Evolutionary conservation across 1,140 invertebrate species (phyloP).

Genomic region (Pygmarrhopalites habei): DNA sequence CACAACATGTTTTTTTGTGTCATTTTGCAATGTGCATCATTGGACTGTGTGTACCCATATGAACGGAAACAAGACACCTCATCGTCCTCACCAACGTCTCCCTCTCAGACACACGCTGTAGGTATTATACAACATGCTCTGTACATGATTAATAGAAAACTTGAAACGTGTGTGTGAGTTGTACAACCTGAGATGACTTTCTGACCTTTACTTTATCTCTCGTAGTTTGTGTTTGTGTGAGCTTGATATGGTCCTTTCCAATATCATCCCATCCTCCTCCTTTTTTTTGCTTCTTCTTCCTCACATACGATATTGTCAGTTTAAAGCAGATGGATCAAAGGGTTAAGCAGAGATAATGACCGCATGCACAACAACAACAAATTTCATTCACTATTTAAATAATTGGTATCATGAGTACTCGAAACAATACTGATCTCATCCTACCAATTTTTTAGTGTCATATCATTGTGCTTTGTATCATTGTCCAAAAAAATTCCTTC

Average conservation of each 20-base stretch:
- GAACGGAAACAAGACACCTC: not conserved
- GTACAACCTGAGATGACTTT: conserved; percentile 10
- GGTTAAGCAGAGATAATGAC: not conserved
- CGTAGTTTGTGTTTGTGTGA: not conserved
- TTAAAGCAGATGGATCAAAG: not conserved
- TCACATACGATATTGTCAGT: not conserved
- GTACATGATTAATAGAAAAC: not conserved
- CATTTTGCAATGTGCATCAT: no score
- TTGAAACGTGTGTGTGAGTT: conserved; percentile 1
- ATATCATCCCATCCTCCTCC: not conserved
- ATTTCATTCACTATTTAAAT: not conserved
- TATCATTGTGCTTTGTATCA: no score
- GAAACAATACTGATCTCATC: no score
- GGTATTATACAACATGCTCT: not conserved
- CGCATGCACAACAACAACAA: not conserved
- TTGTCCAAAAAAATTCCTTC: no score
- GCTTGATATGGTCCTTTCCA: not conserved
- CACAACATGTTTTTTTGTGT: no score
- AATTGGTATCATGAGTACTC: no score
- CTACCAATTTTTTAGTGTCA: no score
- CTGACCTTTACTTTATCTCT: conserved; percentile 1
- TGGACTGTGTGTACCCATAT: no score
- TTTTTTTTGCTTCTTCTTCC: not conserved
- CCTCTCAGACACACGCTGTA: not conserved
- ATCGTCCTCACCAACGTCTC: not conserved